Conservation (phyloP, 2,797 vertebrate genomes). For the Hydrolagus colliei region DNA sequence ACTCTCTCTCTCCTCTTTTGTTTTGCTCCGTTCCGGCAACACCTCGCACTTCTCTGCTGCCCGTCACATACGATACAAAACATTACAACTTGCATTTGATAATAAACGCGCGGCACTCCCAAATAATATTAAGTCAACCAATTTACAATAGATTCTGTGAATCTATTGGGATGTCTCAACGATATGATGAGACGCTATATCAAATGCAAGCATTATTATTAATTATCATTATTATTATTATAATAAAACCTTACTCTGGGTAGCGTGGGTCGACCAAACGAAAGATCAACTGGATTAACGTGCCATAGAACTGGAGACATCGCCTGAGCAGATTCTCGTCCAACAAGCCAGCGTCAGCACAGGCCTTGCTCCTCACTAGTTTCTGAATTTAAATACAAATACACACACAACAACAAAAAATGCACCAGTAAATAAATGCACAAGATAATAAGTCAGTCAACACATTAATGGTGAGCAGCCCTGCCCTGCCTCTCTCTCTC, state of each 20-base stretch:
- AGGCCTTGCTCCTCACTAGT: conserved; percentile 95
- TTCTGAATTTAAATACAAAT: conserved; percentile 58
- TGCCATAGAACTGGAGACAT: conserved; percentile 95
- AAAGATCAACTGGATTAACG: conserved; percentile 91
- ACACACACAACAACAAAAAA: neutral
- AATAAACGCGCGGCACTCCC: no score
- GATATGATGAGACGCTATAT: no score
- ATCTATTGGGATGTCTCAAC: no score
- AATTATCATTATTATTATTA: no score
- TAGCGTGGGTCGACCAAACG: conserved; percentile 87
- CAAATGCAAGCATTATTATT: no score
- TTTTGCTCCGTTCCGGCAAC: no score
- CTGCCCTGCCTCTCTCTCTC: no score
- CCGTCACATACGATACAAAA: neutral
- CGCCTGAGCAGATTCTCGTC: conserved; percentile 93
- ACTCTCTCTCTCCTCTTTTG: no score
- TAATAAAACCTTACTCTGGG: conserved; percentile 72
- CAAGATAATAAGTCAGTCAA: neutral
- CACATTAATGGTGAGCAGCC: neutral
- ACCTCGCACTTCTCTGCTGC: no score
- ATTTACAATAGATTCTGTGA: no score
- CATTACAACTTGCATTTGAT: neutral
- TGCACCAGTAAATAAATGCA: conserved; percentile 1
- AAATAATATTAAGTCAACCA: neutral
- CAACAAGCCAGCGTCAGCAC: conserved; percentile 89